Percentiles rank a stretch among this genome's conserved stretches.
Evolutionary conservation across 2,888 invertebrate genomes (phyloP).

Genomic region (Lagria hirta): DNA sequence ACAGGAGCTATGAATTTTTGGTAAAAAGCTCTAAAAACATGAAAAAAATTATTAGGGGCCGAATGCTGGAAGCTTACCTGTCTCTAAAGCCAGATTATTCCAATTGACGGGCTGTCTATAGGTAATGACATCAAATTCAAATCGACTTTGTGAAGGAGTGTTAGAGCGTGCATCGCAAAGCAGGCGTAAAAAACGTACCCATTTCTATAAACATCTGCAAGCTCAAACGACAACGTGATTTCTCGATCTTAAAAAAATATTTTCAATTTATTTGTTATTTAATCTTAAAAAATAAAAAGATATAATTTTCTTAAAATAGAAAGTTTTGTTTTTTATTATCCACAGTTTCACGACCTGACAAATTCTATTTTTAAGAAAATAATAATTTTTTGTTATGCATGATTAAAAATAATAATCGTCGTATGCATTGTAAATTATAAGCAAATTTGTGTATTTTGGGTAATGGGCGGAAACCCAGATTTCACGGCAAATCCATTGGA

Average conservation of each 20-base stretch:
- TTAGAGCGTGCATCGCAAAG: constrained; percentile 5
- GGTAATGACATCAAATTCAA: constrained; percentile 10
- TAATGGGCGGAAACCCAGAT: constrained; percentile 40
- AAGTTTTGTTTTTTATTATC: no score
- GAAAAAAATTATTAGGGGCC: constrained; percentile 2
- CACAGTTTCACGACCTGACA: no score
- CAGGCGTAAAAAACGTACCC: no score
- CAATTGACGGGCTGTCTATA: constrained; percentile 6
- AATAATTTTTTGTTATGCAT: no score
- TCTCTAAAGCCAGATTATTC: constrained; percentile 17
- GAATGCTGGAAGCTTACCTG: constrained; percentile 9
- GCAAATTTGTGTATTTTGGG: constrained; percentile 20
- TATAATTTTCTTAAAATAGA: no score
- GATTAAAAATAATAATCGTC: no score
- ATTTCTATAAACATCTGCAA: no score
- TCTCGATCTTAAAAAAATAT: no score
- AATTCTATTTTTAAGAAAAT: no score
- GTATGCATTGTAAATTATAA: constrained; percentile 14
- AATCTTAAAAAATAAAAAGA: no score
- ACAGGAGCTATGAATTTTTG: constrained; percentile 5
- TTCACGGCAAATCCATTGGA: constrained; percentile 40
- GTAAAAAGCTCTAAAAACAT: background rate
- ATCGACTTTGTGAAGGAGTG: constrained; percentile 5
- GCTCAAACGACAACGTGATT: no score
- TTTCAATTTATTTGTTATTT: no score